Base-by-base conservation (phyloP, 1,140 invertebrate species). In the Sinella curviseta region DNA sequence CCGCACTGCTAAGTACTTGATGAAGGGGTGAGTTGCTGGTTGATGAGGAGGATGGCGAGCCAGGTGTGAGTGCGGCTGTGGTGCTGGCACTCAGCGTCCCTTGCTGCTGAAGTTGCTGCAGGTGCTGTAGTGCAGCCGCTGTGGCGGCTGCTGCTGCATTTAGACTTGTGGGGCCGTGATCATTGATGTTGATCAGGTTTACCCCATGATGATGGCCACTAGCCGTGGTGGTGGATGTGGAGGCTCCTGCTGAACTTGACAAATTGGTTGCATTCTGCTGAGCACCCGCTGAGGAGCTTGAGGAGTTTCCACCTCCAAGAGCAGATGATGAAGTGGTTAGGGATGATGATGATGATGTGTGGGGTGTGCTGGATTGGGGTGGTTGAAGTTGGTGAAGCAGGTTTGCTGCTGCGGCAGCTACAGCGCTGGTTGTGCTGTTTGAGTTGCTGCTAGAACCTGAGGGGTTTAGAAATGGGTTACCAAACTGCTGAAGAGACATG, bases 41-140 rank as follows among this genome's bases (percentile, higher is more conserved):
- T 16, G 80, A 65, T 2, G 80, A 81, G 12, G 77, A 75, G 17
- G 54, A 67, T 1, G 74, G 14, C 4, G 77, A 75, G 34, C 39
- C 39, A 24, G 34, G 20, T 39, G 55, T 28, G 36, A 57, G 17
- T n/a, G 77, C 78, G 8, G 75, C 12, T 16, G 39, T 55, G 34
- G 67, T 31, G 31, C 77, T 74, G 39, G 77, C 26, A 67, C 55
- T 60, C 30, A 67, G n/a, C 14, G 55, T 75, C 12, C 91, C 90
- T 92, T 91, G 85, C 89, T 90, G 85, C 89, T 91, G 91, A 93
- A 92, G 92, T 82, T 93, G 92, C 73, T 92, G 87, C 28, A 92
- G 86, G 78, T 91, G 91, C 88, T 92, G 91, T 36, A 91, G 91
- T 79, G 93, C 92, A 48, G 92, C 92, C 24, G 92, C 92, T 76